Percentiles rank a stretch among this genome's conserved stretches.
Evolutionary conservation across 2,797 vertebrate genomes (phyloP).

Genomic region (Atherinosoma microstoma): DNA sequence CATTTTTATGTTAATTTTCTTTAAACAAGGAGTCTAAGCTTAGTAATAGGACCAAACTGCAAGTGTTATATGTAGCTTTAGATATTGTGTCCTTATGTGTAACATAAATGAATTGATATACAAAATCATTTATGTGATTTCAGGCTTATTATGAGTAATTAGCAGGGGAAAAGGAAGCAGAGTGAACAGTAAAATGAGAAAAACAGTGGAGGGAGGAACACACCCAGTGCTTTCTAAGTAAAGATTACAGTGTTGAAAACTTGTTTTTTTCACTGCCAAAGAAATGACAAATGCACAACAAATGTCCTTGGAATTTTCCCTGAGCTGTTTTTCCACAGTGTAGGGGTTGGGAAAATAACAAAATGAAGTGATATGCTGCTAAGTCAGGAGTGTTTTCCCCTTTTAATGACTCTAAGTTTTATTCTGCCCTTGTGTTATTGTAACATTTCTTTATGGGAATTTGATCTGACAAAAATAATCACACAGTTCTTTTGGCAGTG

Average conservation of each 20-base stretch:
- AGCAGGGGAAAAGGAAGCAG: constrained; percentile 33
- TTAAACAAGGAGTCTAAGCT: background rate
- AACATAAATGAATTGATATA: constrained; percentile 40
- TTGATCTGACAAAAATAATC: constrained; percentile 76
- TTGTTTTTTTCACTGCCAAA: constrained; percentile 61
- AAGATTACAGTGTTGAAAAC: constrained; percentile 68
- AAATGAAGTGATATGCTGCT: constrained; percentile 67
- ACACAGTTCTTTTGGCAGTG: constrained; percentile 64
- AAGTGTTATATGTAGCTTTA: constrained; percentile 17
- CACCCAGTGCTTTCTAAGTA: constrained; percentile 62
- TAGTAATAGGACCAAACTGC: constrained; percentile 15
- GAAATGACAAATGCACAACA: constrained; percentile 75
- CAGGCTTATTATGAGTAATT: constrained; percentile 58
- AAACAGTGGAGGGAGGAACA: constrained; percentile 55
- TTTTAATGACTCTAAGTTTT: constrained; percentile 72
- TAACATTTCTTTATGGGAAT: constrained; percentile 71
- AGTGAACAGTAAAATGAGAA: constrained; percentile 46
- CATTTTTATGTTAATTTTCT: constrained; percentile 8
- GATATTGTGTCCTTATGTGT: constrained; percentile 19
- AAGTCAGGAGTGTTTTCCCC: constrained; percentile 67
- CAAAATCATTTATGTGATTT: constrained; percentile 47
- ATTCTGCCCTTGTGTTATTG: constrained; percentile 67
- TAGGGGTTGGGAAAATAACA: constrained; percentile 70
- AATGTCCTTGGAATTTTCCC: constrained; percentile 75
- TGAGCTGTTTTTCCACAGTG: constrained; percentile 51